Evolutionary conservation across 2,797 vertebrate species (phyloP), one percentile per base, ranked within the genome.

Genomic region (Novumbra hubbsi): DNA sequence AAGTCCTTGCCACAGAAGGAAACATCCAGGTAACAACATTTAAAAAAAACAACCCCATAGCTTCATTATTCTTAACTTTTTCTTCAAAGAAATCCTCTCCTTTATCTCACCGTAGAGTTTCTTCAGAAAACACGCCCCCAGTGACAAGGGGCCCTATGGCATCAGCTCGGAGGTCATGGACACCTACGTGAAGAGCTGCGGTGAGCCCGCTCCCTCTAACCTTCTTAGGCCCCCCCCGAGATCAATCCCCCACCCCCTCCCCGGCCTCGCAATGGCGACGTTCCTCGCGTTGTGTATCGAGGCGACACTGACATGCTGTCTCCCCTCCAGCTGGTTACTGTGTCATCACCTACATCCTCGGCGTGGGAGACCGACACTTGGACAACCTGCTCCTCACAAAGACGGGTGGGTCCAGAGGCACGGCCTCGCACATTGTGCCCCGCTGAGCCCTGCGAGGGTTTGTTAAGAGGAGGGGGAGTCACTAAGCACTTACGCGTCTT

Each of bases 81-180:
- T 38, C 34, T n/a, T n/a, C n/a, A n/a, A n/a, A n/a, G n/a, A n/a
- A 45, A 45, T 21, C 30, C 34, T 66, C 57, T 73, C 21, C 30
- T 45, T 15, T 71, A n/a, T 74, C 8, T 68, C 24, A 57, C 64
- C 16, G 21, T 85, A 99, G 98, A 99, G 98, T 86, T 99, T 99
- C 86, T 99, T 99, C 86, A 94, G 97, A 80, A 99, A 96, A 80
- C 91, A 98, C 0, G 95, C 97, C 0, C 97, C 98, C 0, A 99
- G 95, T 81, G 97, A 99, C 76, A 99, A 96, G 55, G 97, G 97
- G 0, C 98, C 97, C 0, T 95, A 98, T 12, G 97, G 98, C 65
- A 98, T 99, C 91, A 99, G 97, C 71, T 92, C 96, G 0, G 98
- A 99, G 76, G 97, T 99, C 84, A 99, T 99, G 97, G 98, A 99